A percentile compares a stretch with the other conserved stretches of the same genome.
Conservation (phyloP, 2,113 vertebrate genomes). For the Myiopsitta monachus region DNA sequence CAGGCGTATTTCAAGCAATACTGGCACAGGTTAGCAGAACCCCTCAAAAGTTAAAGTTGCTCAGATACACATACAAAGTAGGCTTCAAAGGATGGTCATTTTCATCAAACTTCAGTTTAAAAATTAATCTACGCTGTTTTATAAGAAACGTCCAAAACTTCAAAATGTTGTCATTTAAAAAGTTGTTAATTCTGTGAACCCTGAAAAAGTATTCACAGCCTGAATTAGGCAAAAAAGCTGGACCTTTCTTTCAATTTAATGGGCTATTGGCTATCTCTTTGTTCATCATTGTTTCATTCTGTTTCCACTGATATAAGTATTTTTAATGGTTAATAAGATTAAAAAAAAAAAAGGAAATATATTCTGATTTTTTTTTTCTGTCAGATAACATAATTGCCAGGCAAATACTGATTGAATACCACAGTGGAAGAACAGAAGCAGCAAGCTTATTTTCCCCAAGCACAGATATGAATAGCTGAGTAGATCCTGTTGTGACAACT, state of each 20-base stretch:
- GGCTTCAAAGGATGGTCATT: neutral
- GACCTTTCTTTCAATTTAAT: neutral
- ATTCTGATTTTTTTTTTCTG: neutral
- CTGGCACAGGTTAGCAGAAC: neutral
- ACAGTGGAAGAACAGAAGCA: neutral
- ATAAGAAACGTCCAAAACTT: neutral
- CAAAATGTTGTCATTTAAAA: neutral
- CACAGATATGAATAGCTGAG: neutral
- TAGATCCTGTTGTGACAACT: neutral
- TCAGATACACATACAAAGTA: neutral
- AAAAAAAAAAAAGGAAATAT: neutral
- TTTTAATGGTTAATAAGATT: neutral
- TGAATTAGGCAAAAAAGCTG: neutral
- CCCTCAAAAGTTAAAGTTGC: neutral
- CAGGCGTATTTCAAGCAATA: neutral
- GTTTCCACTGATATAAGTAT: neutral
- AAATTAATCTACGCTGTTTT: neutral
- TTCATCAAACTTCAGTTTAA: neutral
- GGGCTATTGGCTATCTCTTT: neutral
- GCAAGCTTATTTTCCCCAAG: neutral
- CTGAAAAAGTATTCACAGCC: neutral
- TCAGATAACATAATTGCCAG: neutral
- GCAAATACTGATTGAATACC: neutral
- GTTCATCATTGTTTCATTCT: neutral
- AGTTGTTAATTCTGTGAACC: neutral